Percentiles rank a stretch among this genome's conserved stretches.
Conservation (phyloP, 1,140 invertebrate species). For the Aleiodes sp. region DNA sequence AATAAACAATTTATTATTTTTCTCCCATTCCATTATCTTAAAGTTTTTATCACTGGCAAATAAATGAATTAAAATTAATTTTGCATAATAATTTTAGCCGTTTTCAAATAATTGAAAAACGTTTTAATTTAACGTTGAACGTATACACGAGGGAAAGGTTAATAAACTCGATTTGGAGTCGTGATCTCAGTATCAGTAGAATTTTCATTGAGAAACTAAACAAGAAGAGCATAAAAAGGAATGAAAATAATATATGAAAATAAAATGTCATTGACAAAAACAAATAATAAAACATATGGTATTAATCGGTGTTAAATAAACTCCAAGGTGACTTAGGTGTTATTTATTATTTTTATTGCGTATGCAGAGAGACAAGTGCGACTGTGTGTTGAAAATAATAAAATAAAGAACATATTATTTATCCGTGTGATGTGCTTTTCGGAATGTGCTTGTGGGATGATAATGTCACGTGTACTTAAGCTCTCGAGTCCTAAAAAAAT, state of each 20-base stretch:
- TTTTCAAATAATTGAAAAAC: too few species aligned
- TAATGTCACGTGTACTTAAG: conserved; percentile 4
- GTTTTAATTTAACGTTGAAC: too few species aligned
- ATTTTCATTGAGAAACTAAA: too few species aligned
- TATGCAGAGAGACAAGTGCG: conserved; percentile 15
- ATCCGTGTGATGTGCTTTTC: not conserved
- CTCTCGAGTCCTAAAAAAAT: not conserved
- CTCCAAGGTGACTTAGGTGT: conserved; percentile 17
- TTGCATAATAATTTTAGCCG: too few species aligned
- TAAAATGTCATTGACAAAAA: not conserved
- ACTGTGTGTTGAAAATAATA: too few species aligned
- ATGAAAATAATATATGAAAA: too few species aligned
- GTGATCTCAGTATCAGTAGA: too few species aligned
- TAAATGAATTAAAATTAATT: too few species aligned
- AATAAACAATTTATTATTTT: not conserved
- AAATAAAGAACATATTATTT: not conserved
- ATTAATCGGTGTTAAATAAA: conserved; percentile 16
- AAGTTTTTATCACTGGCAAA: too few species aligned
- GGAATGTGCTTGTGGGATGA: not conserved
- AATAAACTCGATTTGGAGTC: not conserved
- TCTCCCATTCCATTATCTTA: conserved; percentile 1
- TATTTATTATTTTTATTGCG: conserved; percentile 1
- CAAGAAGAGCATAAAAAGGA: too few species aligned
- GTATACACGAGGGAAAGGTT: conserved; percentile 6
- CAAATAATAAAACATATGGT: not conserved